These are phyloP conservation scores for Drosophila crucigera DNA, from an alignment of 2,888 invertebrate species.

Conservation along the genomic window DNA sequence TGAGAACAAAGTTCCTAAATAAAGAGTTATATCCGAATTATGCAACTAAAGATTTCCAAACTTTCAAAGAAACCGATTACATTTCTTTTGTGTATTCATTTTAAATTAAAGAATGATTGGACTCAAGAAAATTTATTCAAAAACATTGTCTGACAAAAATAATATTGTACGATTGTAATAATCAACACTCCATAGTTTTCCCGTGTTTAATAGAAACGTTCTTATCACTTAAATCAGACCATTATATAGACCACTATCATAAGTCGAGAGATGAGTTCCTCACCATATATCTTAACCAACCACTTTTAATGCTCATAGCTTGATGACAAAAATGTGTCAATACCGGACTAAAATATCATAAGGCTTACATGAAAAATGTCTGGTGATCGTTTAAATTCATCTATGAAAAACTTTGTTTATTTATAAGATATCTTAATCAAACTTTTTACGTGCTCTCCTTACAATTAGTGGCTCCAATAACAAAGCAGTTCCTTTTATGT, in stretches of 20 bases:
- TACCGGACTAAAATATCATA: background rate
- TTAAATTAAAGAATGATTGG: background rate
- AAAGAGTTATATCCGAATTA: background rate
- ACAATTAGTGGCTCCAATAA: background rate
- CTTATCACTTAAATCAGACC: background rate
- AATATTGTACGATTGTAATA: background rate
- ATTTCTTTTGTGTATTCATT: background rate
- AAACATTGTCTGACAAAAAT: background rate
- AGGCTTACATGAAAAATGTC: no score
- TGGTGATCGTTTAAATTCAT: background rate
- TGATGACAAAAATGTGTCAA: background rate
- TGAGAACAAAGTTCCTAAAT: background rate
- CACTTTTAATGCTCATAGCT: background rate
- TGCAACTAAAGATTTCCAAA: background rate
- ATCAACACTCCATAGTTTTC: background rate
- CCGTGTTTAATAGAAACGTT: background rate
- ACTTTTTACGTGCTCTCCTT: background rate
- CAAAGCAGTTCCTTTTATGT: background rate
- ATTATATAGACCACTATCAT: background rate
- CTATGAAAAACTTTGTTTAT: background rate
- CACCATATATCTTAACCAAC: background rate
- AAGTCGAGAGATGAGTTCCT: background rate
- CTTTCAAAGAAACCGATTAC: background rate
- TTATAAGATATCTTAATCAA: background rate
- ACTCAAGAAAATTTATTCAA: background rate